A percentile compares a stretch with the other conserved stretches of the same genome.
Conservation (phyloP, 1,140 invertebrate genomes). For the Branchinecta lynchi region DNA sequence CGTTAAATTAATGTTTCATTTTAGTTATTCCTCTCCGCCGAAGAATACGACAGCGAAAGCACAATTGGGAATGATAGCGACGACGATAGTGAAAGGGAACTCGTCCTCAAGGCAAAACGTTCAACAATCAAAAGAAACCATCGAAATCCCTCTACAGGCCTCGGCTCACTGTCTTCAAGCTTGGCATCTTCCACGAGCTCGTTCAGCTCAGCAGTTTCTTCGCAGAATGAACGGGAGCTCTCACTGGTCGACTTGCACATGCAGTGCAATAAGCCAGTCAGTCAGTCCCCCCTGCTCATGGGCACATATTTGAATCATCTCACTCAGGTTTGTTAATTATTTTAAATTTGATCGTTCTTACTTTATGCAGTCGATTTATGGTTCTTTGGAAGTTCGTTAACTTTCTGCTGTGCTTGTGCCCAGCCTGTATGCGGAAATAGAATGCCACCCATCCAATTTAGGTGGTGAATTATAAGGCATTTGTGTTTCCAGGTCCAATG, state of each 20-base stretch:
- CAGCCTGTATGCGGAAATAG: too few species aligned
- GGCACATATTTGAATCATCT: constrained; percentile 84
- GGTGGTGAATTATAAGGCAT: too few species aligned
- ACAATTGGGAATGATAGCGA: background rate
- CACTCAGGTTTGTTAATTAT: constrained; percentile 53
- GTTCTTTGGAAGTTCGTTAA: too few species aligned
- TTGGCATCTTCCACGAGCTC: constrained; percentile 35
- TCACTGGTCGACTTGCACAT: constrained; percentile 83
- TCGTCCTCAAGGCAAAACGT: background rate
- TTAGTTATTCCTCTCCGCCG: background rate
- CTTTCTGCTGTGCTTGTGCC: too few species aligned
- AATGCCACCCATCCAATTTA: too few species aligned
- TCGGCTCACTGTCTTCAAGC: constrained; percentile 27
- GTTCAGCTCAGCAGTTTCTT: constrained; percentile 79
- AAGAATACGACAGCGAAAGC: background rate
- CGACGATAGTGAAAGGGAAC: background rate
- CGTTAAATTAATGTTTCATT: background rate
- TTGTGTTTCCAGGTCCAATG: too few species aligned
- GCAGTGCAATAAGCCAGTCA: constrained; percentile 82
- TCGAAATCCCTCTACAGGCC: constrained; percentile 22
- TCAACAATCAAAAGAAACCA: background rate
- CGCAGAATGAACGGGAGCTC: constrained; percentile 63
- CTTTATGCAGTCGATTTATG: too few species aligned
- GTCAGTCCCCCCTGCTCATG: constrained; percentile 75
- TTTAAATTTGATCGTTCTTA: too few species aligned